Conservation (phyloP, 53 echinoderm and acorn worm species). For the Stichopus horrens region DNA sequence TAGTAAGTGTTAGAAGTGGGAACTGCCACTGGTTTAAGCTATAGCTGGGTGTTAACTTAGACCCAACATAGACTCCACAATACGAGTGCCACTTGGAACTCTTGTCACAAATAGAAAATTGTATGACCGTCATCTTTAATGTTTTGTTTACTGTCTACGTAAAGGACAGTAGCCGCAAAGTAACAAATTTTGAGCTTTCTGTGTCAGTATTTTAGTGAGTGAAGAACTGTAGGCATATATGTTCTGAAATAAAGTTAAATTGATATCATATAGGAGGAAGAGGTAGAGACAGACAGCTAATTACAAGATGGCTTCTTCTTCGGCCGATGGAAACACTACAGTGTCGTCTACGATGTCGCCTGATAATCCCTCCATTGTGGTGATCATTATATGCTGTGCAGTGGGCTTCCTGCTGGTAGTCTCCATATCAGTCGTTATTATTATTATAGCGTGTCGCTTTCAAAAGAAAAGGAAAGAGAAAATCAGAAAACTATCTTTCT, state of each 20-base stretch:
- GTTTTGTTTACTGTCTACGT: too few species aligned
- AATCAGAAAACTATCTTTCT: background rate
- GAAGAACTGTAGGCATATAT: background rate
- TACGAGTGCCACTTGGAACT: too few species aligned
- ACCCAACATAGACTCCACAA: too few species aligned
- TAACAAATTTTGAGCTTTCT: too few species aligned
- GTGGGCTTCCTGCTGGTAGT: background rate
- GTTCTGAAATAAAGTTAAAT: background rate
- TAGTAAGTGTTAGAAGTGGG: too few species aligned
- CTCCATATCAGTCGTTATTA: background rate
- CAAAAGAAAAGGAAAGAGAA: background rate
- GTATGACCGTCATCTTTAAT: too few species aligned
- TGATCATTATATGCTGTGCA: background rate
- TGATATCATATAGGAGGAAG: background rate
- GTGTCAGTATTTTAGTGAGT: too few species aligned
- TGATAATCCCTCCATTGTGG: background rate
- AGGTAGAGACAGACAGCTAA: background rate
- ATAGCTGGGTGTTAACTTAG: too few species aligned
- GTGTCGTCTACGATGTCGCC: background rate
- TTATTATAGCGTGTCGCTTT: background rate
- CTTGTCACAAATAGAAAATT: too few species aligned
- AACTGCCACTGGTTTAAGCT: too few species aligned
- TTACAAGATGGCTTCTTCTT: background rate
- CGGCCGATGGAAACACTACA: background rate
- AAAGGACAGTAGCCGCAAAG: too few species aligned